A percentile compares a stretch with the other conserved stretches of the same genome.
These are phyloP conservation scores for Uropsilus gracilis DNA, from an alignment of 2,113 vertebrate genomes.

Conservation along the genomic window DNA sequence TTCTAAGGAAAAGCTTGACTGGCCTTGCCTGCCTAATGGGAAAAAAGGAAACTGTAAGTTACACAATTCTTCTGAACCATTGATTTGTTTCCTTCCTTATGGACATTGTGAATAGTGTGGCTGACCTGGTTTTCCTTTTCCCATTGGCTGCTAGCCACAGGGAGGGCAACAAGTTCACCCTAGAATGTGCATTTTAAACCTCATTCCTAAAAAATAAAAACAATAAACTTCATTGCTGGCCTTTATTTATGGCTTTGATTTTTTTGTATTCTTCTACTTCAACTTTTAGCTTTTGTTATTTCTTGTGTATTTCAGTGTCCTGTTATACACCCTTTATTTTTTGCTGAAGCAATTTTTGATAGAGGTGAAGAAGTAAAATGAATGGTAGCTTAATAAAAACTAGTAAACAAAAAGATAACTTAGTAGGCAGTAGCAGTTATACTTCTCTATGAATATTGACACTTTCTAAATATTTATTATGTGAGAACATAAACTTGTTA, in stretches of 20 bases:
- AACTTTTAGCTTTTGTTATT: not conserved
- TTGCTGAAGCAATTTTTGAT: not conserved
- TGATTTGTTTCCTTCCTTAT: not conserved
- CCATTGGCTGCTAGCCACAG: not conserved
- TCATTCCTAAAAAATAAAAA: not conserved
- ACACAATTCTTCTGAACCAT: not conserved
- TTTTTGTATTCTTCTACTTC: not conserved
- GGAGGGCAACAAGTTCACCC: constrained; percentile 28
- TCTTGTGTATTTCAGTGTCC: not conserved
- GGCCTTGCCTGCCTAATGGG: not conserved
- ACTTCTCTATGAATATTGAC: not conserved
- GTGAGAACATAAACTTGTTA: not conserved
- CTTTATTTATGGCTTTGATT: not conserved
- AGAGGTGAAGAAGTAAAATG: not conserved
- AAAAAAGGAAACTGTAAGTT: constrained; percentile 26
- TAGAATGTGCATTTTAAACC: not conserved
- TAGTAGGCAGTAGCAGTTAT: not conserved
- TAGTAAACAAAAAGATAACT: not conserved
- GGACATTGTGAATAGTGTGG: constrained; percentile 45
- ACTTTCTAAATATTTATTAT: not conserved
- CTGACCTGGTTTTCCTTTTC: constrained; percentile 42
- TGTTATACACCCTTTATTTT: not conserved
- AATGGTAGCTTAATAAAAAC: not conserved
- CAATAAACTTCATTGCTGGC: not conserved
- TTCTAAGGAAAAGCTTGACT: constrained; percentile 3